phyloP scores from a whole-genome alignment of 2,797 vertebrate genomes.

The Pangasius macronema region DNA sequence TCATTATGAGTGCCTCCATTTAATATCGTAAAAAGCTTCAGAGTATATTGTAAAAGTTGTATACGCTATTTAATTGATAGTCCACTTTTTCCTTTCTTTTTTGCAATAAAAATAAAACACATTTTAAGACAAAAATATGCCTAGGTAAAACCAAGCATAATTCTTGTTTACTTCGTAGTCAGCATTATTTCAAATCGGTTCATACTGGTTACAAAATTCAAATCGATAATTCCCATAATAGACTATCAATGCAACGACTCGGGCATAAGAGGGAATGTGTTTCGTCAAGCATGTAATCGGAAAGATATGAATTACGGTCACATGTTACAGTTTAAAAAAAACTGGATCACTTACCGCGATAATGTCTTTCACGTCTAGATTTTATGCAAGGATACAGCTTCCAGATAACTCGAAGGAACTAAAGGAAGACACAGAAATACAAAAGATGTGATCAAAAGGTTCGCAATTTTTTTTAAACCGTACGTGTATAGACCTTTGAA shows the following conservation, averaged over 20 bases:
- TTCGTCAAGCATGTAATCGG: slow-evolving; percentile 28
- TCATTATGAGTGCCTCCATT: slow-evolving; percentile 11
- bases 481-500: slow-evolving; percentile 57
- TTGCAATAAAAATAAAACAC: background rate
- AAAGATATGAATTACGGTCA: slow-evolving; percentile 48
- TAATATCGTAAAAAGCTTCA: slow-evolving; percentile 8
- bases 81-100: background rate
- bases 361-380: slow-evolving; percentile 67
- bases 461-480: slow-evolving; percentile 48
- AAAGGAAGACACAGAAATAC: slow-evolving; percentile 38
- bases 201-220: slow-evolving; percentile 8
- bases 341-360: slow-evolving; percentile 74
- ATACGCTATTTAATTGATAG: background rate
- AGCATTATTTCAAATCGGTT: slow-evolving; percentile 33
- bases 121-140: background rate
- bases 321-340: slow-evolving; percentile 34
- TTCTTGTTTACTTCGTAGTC: background rate
- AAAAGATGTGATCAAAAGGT: slow-evolving; percentile 60
- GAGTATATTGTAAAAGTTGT: background rate
- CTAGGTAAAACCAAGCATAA: background rate
- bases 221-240: slow-evolving; percentile 42
- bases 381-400: slow-evolving; percentile 62
- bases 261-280: slow-evolving; percentile 6
- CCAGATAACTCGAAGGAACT: slow-evolving; percentile 72
- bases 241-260: slow-evolving; percentile 29